Conservation (phyloP, 2,113 vertebrate genomes). For the Athene noctua region DNA sequence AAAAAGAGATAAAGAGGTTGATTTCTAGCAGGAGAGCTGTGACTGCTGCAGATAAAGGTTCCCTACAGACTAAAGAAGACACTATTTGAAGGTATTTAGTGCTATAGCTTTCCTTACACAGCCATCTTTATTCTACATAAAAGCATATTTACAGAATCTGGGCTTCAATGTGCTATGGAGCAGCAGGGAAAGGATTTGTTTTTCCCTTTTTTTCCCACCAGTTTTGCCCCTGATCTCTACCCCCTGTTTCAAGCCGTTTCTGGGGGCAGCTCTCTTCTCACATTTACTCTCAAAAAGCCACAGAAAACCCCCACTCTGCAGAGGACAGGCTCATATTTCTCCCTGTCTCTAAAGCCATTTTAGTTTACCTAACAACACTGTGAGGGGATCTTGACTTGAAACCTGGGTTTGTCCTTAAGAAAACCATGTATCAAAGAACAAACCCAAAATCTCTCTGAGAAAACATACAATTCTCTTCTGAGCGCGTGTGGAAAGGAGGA, state of each 20-base stretch:
- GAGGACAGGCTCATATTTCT: background rate
- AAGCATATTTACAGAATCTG: slow-evolving; percentile 25
- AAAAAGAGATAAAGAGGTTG: slow-evolving; percentile 14
- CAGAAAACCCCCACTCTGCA: background rate
- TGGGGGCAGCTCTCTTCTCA: background rate
- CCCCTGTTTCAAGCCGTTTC: background rate
- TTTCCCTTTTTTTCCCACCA: background rate
- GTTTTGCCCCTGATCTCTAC: background rate
- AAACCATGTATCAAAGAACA: background rate
- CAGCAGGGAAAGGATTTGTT: background rate
- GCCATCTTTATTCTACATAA: slow-evolving; percentile 30
- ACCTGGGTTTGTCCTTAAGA: background rate
- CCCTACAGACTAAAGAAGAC: slow-evolving; percentile 4
- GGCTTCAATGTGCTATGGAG: background rate
- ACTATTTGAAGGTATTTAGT: slow-evolving; percentile 20
- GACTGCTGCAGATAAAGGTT: slow-evolving; percentile 49
- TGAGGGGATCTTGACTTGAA: background rate
- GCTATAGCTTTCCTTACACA: background rate
- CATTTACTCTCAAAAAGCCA: background rate
- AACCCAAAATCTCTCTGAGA: background rate
- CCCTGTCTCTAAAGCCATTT: background rate
- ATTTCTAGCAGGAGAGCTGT: slow-evolving; percentile 36
- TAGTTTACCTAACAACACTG: background rate
- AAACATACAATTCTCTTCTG: background rate
- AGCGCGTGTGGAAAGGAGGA: background rate